Base-by-base conservation (phyloP, 2,797 vertebrate genomes). In the Alosa sapidissima region DNA sequence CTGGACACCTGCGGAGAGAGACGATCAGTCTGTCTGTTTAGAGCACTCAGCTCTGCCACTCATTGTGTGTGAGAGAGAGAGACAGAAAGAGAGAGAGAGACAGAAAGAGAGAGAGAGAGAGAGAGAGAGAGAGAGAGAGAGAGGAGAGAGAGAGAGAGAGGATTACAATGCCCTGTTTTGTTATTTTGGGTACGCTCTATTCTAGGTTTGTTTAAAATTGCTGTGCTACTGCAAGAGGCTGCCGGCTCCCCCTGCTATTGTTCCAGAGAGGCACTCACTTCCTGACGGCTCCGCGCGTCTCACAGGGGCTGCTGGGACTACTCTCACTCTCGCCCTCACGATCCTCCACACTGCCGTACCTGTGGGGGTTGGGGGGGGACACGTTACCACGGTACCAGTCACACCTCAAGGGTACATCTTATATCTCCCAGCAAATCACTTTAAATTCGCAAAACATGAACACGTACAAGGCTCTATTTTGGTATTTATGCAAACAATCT, bases 261-360 rank as follows among this genome's bases (percentile, higher is more conserved):
- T 48, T 82, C 28, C 14, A 36, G 24, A 52, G 24, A 52, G 28
- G 47, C 28, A 81, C 95, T 95, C 89, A 96, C 96, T 92, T 95
- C 91, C 94, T 93, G 84, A 96, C 94, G 28, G 94, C 95, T 47
- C 91, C 91, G 10, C 84, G 93, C 86, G 86, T 92, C 82, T 95
- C 94, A 60, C 93, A 90, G 84, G 92, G 49, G 72, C 84, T 91
- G 58, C 89, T 84, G 81, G 81, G 90, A 41, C 86, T 84, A 2
- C 83, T 36, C 0, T 91, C 89, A 2, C 83, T 36, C 0, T 91
- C 89, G 13, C 87, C 87, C 8, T 89, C 88, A 0, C 88, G 90
- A 86, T 93, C 94, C 81, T 93, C 94, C 85, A 90, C 84, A 65
- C 78, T 93, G 72, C 96, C 96, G 84, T 95, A 96, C 84, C 95